Evolutionary conservation across 2,797 vertebrate genomes (phyloP), one percentile per base, ranked within the genome.

Genomic region (Myioborus melanocephalus): DNA sequence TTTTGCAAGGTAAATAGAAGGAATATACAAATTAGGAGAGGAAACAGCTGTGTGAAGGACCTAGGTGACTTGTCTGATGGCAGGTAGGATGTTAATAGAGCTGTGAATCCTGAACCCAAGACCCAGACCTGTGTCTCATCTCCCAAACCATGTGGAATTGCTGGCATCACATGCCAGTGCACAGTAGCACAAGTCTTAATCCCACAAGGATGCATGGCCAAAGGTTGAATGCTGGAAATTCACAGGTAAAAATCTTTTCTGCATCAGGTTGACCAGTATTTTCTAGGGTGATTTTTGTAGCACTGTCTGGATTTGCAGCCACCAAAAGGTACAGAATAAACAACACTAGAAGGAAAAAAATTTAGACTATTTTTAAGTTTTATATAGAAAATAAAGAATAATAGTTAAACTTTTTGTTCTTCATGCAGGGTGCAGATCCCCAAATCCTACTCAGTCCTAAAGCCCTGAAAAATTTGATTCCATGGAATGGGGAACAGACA

Each of bases 311-410:
- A 55, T 84, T 75, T 44, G 4, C 17, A 70, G 14, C 11, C 11
- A 55, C 12, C 23, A 34, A 63, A 78, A 35, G 11, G 14, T 30
- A 18, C 3, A 46, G 19, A 64, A 15, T 22, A 75, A 46, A 24
- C 0, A 2, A 71, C 0, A 1, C 2, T 53, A 55, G 35, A 84
- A 79, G 26, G 9, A 57, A 60, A 52, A 76, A 90, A 41, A 3
- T 37, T 34, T 21, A 35, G 70, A 43, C 2, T 12, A 64, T 49
- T 39, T 47, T n/a, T 0, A 5, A 17, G 21, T 50, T 61, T 63
- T 30, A 19, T 34, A 7, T 8, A 53, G 35, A 68, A 95, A 71
- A 9, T 65, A 24, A 43, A n/a, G 66, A 59, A 5, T 20, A 72
- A 28, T 15, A 65, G 9, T 47, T 59, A 32, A 30, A 15, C 3